Evolutionary conservation across 2,113 vertebrate genomes (phyloP).

Genomic region (Aviceda subcristata): DNA sequence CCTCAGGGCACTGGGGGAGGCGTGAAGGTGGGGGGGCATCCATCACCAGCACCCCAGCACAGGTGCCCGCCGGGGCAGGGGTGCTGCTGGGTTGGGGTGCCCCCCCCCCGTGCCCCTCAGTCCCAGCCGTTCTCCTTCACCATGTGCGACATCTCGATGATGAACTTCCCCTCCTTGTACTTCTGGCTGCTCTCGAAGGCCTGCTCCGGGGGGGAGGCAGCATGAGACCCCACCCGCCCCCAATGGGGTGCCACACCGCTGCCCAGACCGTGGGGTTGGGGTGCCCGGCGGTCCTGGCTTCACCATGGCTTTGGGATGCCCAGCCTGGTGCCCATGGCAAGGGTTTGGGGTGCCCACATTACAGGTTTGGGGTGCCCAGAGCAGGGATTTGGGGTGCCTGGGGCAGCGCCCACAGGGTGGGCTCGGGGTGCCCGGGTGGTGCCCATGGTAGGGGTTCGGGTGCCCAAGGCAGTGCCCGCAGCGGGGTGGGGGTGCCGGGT

Average conservation of each 20-base stretch:
- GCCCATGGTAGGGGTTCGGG: background rate
- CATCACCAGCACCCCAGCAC: background rate
- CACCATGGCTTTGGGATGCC: background rate
- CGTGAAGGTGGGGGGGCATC: background rate
- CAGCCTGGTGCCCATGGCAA: background rate
- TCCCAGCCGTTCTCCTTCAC: slow-evolving; percentile 83
- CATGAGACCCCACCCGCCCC: background rate
- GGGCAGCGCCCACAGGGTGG: background rate
- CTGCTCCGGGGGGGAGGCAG: slow-evolving; percentile 65
- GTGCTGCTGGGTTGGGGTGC: slow-evolving; percentile 38
- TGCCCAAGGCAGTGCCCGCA: background rate
- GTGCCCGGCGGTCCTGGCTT: background rate
- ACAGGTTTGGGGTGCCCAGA: background rate
- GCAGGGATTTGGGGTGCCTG: background rate
- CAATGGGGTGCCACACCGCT: background rate
- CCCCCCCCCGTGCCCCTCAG: slow-evolving; percentile 41
- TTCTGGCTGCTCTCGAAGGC: slow-evolving; percentile 84
- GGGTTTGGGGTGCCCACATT: background rate
- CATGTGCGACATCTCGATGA: slow-evolving; percentile 82
- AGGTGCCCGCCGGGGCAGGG: background rate
- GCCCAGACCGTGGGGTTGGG: background rate
- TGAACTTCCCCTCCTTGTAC: slow-evolving; percentile 82
- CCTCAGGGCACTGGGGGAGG: background rate
- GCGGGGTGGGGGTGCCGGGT: background rate
- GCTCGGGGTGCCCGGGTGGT: background rate